These are phyloP conservation scores for Nematostella vectensis DNA, from an alignment of 92 coral and sea anemone species.

Conservation along the genomic window DNA sequence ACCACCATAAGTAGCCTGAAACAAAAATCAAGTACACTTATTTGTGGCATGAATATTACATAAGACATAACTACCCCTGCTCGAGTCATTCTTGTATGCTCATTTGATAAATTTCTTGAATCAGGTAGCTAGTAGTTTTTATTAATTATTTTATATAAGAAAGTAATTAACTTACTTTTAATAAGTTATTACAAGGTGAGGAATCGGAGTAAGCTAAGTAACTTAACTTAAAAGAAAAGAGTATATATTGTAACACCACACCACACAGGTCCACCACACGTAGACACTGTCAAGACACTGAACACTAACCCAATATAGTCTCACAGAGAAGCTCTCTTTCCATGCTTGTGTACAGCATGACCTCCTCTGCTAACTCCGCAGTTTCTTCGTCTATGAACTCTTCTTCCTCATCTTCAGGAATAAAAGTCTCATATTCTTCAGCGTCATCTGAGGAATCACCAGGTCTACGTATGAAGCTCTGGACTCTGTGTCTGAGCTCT, in stretches of 20 bases:
- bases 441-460: constrained; percentile 72
- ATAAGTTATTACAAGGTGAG: too few species aligned
- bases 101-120: neutral
- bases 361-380: constrained; percentile 87
- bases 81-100: too few species aligned
- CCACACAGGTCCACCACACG: too few species aligned
- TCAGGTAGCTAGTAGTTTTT: too few species aligned
- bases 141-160: too few species aligned
- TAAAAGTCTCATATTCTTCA: constrained; percentile 79
- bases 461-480: constrained; percentile 80
- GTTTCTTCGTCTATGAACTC: constrained; percentile 86
- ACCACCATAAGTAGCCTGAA: constrained; percentile 94
- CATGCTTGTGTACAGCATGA: constrained; percentile 71
- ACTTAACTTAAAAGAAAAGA: too few species aligned
- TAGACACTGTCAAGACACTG: too few species aligned
- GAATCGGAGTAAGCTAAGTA: too few species aligned
- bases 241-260: too few species aligned
- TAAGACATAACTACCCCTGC: too few species aligned
- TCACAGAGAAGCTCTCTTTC: constrained; percentile 79
- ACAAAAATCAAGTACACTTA: neutral
- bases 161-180: too few species aligned
- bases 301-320: constrained; percentile 80
- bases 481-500: constrained; percentile 88
- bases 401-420: constrained; percentile 80
- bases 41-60: too few species aligned